Percentiles rank a stretch among this genome's conserved stretches.
These are phyloP conservation scores for Tadarida brasiliensis DNA, from an alignment of 2,797 vertebrate genomes.

Conservation along the genomic window DNA sequence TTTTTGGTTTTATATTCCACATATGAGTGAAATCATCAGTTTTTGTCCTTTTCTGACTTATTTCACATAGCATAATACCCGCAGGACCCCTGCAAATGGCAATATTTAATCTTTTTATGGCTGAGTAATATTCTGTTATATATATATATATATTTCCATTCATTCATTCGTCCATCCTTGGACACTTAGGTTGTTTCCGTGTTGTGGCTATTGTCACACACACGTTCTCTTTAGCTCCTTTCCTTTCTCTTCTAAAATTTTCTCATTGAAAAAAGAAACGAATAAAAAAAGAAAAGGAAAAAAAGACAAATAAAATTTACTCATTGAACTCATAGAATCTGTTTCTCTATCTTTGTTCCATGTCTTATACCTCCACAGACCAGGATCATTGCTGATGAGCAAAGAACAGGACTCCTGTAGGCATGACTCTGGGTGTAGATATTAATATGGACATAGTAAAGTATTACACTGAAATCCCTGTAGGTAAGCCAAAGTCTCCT, in stretches of 20 bases:
- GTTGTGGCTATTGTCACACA: not conserved
- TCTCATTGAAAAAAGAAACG: not conserved
- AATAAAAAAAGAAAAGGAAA: not conserved
- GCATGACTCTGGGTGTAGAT: constrained; percentile 22
- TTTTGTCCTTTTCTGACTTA: not conserved
- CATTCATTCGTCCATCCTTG: not conserved
- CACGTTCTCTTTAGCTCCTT: not conserved
- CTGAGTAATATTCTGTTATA: not conserved
- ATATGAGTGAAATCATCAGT: not conserved
- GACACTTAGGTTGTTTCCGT: not conserved
- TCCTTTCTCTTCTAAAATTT: constrained; percentile 19
- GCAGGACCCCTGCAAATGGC: not conserved
- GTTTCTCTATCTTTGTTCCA: constrained; percentile 40
- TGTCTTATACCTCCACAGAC: not conserved
- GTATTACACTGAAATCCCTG: constrained; percentile 38
- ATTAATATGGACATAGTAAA: constrained; percentile 51
- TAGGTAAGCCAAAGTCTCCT: constrained; percentile 20
- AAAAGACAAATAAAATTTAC: not conserved
- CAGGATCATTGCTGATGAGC: constrained; percentile 29
- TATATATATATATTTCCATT: not conserved
- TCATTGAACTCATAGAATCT: constrained; percentile 23
- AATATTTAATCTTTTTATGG: not conserved
- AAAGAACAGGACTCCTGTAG: not conserved
- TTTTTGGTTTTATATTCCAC: not conserved
- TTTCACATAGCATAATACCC: not conserved